Evolutionary conservation across 2,888 invertebrate genomes (phyloP).

Genomic region (Trachelus tabidus): DNA sequence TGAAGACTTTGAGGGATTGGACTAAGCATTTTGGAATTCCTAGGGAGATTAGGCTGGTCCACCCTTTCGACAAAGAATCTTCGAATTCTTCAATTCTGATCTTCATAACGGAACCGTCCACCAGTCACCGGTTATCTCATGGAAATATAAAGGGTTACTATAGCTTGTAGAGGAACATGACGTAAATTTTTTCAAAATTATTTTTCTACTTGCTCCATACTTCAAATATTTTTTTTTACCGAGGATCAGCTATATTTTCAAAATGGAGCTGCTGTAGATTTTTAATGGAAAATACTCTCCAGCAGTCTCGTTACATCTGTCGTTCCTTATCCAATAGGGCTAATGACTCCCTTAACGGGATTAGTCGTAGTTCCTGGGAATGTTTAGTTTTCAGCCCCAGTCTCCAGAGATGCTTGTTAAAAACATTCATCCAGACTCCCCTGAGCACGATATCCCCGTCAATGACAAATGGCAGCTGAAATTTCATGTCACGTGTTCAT

Average conservation of each 20-base stretch:
- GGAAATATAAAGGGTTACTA: background rate
- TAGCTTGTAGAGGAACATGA: background rate
- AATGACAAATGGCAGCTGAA: background rate
- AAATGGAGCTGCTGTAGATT: background rate
- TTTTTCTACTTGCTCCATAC: background rate
- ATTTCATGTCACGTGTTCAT: background rate
- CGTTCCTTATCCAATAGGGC: background rate
- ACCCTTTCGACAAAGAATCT: conserved; percentile 10
- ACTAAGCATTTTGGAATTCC: conserved; percentile 28
- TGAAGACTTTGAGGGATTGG: conserved; percentile 12
- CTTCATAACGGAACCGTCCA: background rate
- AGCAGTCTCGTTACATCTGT: background rate
- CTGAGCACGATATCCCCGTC: background rate
- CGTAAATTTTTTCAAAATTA: background rate
- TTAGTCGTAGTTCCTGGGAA: background rate
- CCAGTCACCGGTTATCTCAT: background rate
- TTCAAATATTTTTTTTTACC: background rate
- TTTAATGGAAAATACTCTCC: background rate
- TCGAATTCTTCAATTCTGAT: background rate
- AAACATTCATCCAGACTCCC: background rate
- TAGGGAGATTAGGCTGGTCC: conserved; percentile 37
- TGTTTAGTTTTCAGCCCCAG: background rate
- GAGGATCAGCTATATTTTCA: background rate
- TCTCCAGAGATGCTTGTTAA: background rate
- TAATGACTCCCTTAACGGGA: conserved; percentile 6